These are phyloP conservation scores for Neolamprologus ventralis DNA, from an alignment of 2,113 vertebrate genomes.

Conservation along the genomic window DNA sequence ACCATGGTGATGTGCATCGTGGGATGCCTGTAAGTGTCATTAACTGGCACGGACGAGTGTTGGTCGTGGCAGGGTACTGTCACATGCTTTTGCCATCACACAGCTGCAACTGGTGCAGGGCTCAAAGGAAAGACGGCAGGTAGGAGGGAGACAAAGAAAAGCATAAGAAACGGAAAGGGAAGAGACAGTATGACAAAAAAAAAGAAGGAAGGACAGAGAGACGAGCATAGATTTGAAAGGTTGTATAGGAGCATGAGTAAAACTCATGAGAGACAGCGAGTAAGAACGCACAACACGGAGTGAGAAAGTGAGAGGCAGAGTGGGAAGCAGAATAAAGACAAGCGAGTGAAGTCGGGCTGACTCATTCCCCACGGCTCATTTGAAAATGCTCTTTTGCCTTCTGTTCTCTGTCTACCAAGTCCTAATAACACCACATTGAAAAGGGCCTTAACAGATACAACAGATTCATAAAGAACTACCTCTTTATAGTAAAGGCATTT, in stretches of 20 bases:
- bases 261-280: background rate
- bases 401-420: slow-evolving; percentile 3
- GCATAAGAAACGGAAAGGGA: background rate
- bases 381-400: slow-evolving; percentile 26
- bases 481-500: background rate
- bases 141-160: background rate
- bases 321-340: background rate
- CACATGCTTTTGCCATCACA: background rate
- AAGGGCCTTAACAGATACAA: background rate
- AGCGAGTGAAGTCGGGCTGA: slow-evolving; percentile 9
- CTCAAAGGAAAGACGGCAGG: background rate
- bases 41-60: slow-evolving; percentile 24
- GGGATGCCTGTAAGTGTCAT: slow-evolving; percentile 22
- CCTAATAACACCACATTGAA: background rate
- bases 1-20: background rate
- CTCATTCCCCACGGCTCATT: slow-evolving; percentile 31
- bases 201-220: background rate
- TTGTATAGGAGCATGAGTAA: background rate
- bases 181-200: background rate
- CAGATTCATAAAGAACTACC: background rate
- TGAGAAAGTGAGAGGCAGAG: slow-evolving; percentile 13
- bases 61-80: background rate
- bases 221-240: background rate
- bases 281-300: background rate
- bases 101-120: background rate